Conservation (phyloP, 2,797 vertebrate species). For the Labroides dimidiatus region DNA sequence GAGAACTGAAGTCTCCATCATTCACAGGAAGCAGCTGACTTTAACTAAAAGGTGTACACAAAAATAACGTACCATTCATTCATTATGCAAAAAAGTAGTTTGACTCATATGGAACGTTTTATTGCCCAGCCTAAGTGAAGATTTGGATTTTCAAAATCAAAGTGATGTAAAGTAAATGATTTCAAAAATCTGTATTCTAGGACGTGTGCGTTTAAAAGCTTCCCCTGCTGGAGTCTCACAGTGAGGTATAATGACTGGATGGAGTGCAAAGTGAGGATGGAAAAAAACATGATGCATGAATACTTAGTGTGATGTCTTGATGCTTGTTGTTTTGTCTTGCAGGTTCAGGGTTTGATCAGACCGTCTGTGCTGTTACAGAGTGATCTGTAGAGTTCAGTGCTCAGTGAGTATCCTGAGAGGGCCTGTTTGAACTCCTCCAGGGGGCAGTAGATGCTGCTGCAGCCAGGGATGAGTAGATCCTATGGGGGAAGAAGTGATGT, state of each 20-base stretch:
- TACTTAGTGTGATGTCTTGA: not conserved
- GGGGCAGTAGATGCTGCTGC: conserved; percentile 89
- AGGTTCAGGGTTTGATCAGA: conserved; percentile 52
- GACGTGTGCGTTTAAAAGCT: not conserved
- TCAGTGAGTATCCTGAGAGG: conserved; percentile 82
- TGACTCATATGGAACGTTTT: not conserved
- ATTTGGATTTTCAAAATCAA: not conserved
- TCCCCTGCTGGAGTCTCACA: not conserved
- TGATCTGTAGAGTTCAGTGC: conserved; percentile 81
- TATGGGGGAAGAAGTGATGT: conserved; percentile 61
- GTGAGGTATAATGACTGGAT: conserved; percentile 36
- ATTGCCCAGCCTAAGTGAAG: not conserved
- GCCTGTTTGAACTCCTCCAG: conserved; percentile 88
- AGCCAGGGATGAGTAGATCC: conserved; percentile 91
- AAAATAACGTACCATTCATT: not conserved
- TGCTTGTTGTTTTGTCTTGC: not conserved
- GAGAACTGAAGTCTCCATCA: too few species aligned
- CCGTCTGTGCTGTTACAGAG: conserved; percentile 80
- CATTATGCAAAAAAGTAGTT: not conserved
- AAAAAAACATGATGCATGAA: conserved; percentile 2
- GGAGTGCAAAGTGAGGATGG: conserved; percentile 23
- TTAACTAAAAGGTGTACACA: not conserved
- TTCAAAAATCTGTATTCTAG: not conserved
- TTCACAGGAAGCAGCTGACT: not conserved
- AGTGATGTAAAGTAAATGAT: conserved; percentile 12